A percentile compares a stretch with the other conserved stretches of the same genome.
These are phyloP conservation scores for Aphidius gifuensis DNA, from an alignment of 1,140 invertebrate genomes.

Conservation along the genomic window DNA sequence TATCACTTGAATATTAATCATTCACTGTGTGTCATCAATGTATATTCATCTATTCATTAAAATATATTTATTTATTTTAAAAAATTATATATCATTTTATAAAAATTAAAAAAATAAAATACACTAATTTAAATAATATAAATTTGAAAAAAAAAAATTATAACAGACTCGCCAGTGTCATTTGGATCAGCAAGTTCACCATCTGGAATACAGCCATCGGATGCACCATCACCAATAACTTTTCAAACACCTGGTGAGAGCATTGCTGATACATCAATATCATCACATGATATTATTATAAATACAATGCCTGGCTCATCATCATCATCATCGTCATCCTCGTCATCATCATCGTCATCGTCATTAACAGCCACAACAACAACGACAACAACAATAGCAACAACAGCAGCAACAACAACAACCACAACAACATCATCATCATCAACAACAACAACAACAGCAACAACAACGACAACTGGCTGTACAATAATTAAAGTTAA, in stretches of 20 bases:
- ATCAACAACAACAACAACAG: too few species aligned
- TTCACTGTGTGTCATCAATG: too few species aligned
- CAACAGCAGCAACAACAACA: too few species aligned
- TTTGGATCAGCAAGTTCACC: conserved; percentile 54
- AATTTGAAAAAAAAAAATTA: conserved; percentile 26
- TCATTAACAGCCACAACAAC: too few species aligned
- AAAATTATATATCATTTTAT: conserved; percentile 3
- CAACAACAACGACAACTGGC: conserved; percentile 24
- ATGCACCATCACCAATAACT: conserved; percentile 54
- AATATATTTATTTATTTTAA: too few species aligned
- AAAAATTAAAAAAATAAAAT: conserved; percentile 21
- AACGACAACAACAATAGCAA: too few species aligned
- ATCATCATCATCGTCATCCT: conserved; percentile 6
- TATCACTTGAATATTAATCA: too few species aligned
- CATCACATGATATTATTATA: conserved; percentile 64
- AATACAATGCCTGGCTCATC: conserved; percentile 69
- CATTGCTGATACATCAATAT: conserved; percentile 84
- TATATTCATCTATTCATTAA: too few species aligned
- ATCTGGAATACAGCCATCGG: conserved; percentile 49
- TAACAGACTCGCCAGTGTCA: conserved; percentile 55
- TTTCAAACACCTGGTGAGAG: conserved; percentile 72
- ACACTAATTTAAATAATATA: too few species aligned
- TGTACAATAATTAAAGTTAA: conserved; percentile 54
- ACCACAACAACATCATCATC: too few species aligned
- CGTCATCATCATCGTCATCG: too few species aligned